Base-by-base conservation (phyloP, 2,888 invertebrate species). In the Leucoma salicis region DNA sequence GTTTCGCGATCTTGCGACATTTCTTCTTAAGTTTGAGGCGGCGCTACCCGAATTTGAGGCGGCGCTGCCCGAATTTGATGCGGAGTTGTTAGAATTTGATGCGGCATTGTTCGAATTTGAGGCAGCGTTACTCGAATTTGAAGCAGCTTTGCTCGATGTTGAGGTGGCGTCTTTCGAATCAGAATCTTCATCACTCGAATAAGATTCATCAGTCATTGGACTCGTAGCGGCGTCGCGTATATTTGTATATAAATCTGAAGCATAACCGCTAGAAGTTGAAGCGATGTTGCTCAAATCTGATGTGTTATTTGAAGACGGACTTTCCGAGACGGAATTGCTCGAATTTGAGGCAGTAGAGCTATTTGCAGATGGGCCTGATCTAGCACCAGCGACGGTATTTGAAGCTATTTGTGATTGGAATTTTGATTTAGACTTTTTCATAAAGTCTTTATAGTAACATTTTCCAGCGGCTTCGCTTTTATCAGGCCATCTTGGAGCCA, bases 401-500 rank as follows among this genome's bases (percentile, higher is more conserved):
- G 43, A 39, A 0, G 42, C 42, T 10, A 39, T 21, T 21, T 7
- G 0, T 31, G 29, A 6, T 35, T 43, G 0, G 6, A 43, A 24
- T 7, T 11, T 11, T n/a, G 27, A n/a, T 27, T n/a, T 27, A 27
- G n/a, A 27, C 4, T 18, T 18, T 5, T 18, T 18, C 18, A 5
- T 18, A 3, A 5, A 5, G 18, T 18, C 18, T 7, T 7, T 18
- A 7, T 4, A 18, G 18, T 18, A 18, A 7, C 4, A 3, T 7
- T 27, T 21, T 27, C 27, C n/a, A 10, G 11, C 11, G 27, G 34
- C 31, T 28, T 59, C 53, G 0, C 15, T 28, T 1, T 39, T 51
- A 11, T 59, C 57, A 0, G 59, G 59, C 59, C 59, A 59, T 2
- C 59, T 43, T 0, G 59, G 59, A 0, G 49, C 24, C 1, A 52